Percentiles rank a stretch among this genome's conserved stretches.
Evolutionary conservation across 2,888 invertebrate species (phyloP).

Genomic region (Dynastes hyllus): DNA sequence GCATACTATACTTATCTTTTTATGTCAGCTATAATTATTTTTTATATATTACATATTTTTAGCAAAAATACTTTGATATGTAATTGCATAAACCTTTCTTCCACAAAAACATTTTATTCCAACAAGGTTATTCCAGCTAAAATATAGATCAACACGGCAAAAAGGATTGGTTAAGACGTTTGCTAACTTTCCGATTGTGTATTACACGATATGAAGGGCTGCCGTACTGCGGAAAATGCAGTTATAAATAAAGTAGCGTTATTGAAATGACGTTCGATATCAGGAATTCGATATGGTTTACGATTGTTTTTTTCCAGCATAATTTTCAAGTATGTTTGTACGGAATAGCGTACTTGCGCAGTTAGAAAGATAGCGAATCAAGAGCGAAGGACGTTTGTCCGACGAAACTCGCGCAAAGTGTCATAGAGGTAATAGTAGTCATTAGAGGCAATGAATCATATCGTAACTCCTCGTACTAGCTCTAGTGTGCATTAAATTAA

Average conservation of each 20-base stretch:
- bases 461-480: slow-evolving; percentile 21
- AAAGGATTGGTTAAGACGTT: no score
- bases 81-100: no score
- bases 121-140: no score
- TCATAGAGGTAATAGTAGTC: slow-evolving; percentile 22
- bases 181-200: no score
- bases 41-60: no score
- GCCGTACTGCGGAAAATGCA: neutral
- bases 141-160: no score
- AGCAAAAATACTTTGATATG: no score
- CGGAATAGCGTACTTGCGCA: slow-evolving; percentile 11
- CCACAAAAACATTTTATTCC: no score
- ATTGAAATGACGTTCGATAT: slow-evolving; percentile 8
- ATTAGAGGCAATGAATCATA: slow-evolving; percentile 32
- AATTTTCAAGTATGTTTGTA: neutral
- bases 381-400: slow-evolving; percentile 15
- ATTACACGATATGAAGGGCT: no score
- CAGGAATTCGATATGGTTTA: slow-evolving; percentile 15
- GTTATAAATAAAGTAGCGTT: neutral
- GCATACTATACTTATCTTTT: no score
- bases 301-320: neutral
- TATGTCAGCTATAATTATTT: no score
- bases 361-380: slow-evolving; percentile 22
- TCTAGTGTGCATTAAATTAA: slow-evolving; percentile 13
- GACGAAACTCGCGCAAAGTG: slow-evolving; percentile 15